Percentiles rank a stretch among this genome's conserved stretches.
Evolutionary conservation across 2,888 invertebrate genomes (phyloP).

Genomic region (Cephonodes hylas): DNA sequence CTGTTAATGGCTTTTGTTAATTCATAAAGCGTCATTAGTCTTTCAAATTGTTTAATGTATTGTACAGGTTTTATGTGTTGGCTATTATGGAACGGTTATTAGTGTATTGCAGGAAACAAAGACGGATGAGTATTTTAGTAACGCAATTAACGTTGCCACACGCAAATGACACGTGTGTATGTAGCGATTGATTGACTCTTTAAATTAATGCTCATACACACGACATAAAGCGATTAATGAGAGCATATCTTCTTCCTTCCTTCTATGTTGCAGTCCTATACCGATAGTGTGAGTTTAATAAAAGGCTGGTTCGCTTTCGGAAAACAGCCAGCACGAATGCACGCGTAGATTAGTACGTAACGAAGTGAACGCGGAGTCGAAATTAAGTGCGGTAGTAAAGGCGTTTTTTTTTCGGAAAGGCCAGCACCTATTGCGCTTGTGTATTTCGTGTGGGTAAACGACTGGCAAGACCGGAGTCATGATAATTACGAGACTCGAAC

Average conservation of each 20-base stretch:
- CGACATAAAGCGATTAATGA: no score
- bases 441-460: conserved; percentile 12
- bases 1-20: conserved; percentile 36
- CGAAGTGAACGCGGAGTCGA: not conserved
- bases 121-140: no score
- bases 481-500: conserved; percentile 69
- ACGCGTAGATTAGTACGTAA: not conserved
- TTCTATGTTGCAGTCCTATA: no score
- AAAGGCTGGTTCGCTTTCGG: no score
- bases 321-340: no score
- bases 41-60: conserved; percentile 27
- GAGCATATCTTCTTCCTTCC: no score
- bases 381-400: not conserved
- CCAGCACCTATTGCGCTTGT: not conserved
- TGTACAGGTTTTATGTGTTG: not conserved
- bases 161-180: no score
- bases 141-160: no score
- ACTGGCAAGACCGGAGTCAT: conserved; percentile 46
- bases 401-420: not conserved
- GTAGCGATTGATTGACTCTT: no score
- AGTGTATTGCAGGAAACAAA: not conserved
- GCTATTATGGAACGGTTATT: not conserved
- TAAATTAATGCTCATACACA: no score
- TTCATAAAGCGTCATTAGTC: conserved; percentile 25
- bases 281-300: no score